Percentiles rank a stretch among this genome's conserved stretches.
Conservation (phyloP, 2,888 invertebrate species). For the Brachypalpus laphriformis region DNA sequence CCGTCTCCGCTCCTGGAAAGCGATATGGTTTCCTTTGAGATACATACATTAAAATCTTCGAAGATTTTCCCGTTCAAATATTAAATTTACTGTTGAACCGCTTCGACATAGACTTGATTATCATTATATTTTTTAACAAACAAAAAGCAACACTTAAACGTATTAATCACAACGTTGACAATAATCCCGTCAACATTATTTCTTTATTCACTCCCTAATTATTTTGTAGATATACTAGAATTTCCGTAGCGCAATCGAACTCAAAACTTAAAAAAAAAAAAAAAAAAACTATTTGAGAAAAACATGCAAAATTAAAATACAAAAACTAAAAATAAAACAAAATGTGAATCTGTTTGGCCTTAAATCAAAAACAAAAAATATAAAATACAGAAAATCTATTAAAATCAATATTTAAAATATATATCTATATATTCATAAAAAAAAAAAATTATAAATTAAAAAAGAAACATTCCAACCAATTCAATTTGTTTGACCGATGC, state of each 20-base stretch:
- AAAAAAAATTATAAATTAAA: slow-evolving; percentile 28
- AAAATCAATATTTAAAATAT: slow-evolving; percentile 26
- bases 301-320: slow-evolving; percentile 17
- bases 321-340: slow-evolving; percentile 31
- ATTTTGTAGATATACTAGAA: slow-evolving; percentile 13
- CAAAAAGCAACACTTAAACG: slow-evolving; percentile 16
- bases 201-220: neutral
- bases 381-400: slow-evolving; percentile 25
- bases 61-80: slow-evolving; percentile 57
- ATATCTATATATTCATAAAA: slow-evolving; percentile 19
- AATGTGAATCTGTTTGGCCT: slow-evolving; percentile 67
- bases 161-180: slow-evolving; percentile 50
- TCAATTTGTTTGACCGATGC: neutral
- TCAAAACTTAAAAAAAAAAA: neutral
- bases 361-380: slow-evolving; percentile 26
- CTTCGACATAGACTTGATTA: slow-evolving; percentile 49
- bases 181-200: slow-evolving; percentile 20
- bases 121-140: slow-evolving; percentile 41
- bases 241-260: slow-evolving; percentile 35
- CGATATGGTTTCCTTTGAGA: slow-evolving; percentile 49
- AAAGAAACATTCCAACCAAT: slow-evolving; percentile 46
- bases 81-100: slow-evolving; percentile 52
- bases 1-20: slow-evolving; percentile 48
- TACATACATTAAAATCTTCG: slow-evolving; percentile 41
- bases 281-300: slow-evolving; percentile 3